Conservation (phyloP, 2,888 invertebrate genomes). For the Tenthredo livida region DNA sequence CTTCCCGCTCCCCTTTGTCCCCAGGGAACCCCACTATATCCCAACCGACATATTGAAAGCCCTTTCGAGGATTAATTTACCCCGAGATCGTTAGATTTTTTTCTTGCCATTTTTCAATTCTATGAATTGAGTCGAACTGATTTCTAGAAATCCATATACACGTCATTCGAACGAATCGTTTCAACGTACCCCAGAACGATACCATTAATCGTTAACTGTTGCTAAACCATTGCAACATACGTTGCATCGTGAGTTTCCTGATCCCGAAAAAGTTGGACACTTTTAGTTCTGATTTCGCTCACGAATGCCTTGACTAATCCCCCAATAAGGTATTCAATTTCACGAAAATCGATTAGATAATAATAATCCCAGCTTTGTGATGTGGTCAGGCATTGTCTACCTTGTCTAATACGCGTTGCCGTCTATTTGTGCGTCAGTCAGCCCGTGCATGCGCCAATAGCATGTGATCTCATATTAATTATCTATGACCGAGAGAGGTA, state of each 20-base stretch:
- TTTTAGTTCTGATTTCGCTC: background rate
- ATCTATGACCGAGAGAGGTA: background rate
- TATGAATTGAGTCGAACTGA: background rate
- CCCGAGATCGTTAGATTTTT: slow-evolving; percentile 24
- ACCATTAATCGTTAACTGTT: background rate
- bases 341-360: background rate
- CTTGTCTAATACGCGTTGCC: background rate
- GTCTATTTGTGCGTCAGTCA: slow-evolving; percentile 4
- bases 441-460: background rate
- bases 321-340: background rate
- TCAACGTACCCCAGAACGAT: background rate
- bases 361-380: slow-evolving; percentile 26
- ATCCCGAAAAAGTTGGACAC: background rate
- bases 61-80: slow-evolving; percentile 39
- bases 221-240: background rate
- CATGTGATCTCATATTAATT: slow-evolving; percentile 23
- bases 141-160: background rate
- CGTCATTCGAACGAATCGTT: background rate
- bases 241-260: background rate
- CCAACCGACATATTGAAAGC: slow-evolving; percentile 42
- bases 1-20: slow-evolving; percentile 30
- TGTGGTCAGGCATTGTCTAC: slow-evolving; percentile 31
- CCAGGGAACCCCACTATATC: slow-evolving; percentile 21
- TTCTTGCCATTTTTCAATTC: background rate
- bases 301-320: background rate